Percentiles rank a stretch among this genome's conserved stretches.
Conservation (phyloP, 2,888 invertebrate species). For the Rhagonycha fulva region DNA sequence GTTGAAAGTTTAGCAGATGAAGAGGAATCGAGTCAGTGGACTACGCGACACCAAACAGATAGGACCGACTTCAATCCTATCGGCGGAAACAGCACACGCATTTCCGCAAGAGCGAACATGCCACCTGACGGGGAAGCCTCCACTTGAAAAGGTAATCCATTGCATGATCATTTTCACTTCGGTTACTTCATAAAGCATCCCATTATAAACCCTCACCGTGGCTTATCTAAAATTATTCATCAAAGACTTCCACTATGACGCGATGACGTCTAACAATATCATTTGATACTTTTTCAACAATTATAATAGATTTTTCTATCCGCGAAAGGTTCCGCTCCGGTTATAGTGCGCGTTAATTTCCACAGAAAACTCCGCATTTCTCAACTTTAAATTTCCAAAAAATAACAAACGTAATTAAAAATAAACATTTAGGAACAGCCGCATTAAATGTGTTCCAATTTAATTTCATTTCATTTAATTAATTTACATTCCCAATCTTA, state of each 20-base stretch:
- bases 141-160: slow-evolving; percentile 42
- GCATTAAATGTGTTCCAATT: not conserved
- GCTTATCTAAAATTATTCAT: slow-evolving; percentile 14
- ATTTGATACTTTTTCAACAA: not conserved
- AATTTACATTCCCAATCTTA: not conserved
- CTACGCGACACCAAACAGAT: slow-evolving; percentile 29
- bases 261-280: not conserved
- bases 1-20: slow-evolving; percentile 14
- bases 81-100: slow-evolving; percentile 34
- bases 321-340: not conserved
- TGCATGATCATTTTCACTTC: slow-evolving; percentile 33
- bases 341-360: not conserved
- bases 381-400: not conserved
- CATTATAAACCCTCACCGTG: slow-evolving; percentile 3
- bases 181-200: slow-evolving; percentile 20
- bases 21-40: slow-evolving; percentile 33
- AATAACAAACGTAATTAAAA: not conserved
- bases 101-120: slow-evolving; percentile 46
- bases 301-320: not conserved
- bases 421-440: not conserved
- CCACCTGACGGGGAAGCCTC: slow-evolving; percentile 46
- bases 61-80: slow-evolving; percentile 20
- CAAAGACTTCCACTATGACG: not conserved
- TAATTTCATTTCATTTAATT: not conserved
- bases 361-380: not conserved